Conservation (phyloP, 2,113 vertebrate species). For the Vulpes lagopus region DNA sequence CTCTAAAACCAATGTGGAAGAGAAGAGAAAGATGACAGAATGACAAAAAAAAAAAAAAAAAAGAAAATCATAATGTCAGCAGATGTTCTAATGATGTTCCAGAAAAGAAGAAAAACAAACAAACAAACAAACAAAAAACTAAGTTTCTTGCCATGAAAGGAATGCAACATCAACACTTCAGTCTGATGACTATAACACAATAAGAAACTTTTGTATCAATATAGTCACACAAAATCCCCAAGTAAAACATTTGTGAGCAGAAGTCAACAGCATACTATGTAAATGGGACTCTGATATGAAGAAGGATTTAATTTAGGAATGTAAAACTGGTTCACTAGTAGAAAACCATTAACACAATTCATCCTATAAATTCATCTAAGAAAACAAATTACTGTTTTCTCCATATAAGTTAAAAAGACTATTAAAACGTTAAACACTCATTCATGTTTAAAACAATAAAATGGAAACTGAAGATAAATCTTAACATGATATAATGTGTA, state of each 20-base stretch:
- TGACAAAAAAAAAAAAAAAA: neutral
- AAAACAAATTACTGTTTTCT: neutral
- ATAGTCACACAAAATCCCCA: neutral
- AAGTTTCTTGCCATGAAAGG: neutral
- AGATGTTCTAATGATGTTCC: neutral
- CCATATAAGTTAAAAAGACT: neutral
- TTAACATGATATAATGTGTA: neutral
- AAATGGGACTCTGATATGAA: neutral
- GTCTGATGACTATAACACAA: neutral
- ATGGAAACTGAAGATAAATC: neutral
- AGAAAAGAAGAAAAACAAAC: neutral
- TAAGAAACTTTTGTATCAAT: neutral
- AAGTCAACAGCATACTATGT: neutral
- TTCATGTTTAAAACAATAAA: neutral
- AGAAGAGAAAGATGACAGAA: neutral
- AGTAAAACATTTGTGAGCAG: neutral
- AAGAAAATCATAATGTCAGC: neutral
- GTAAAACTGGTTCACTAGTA: neutral
- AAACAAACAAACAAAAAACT: neutral
- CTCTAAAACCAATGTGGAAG: neutral
- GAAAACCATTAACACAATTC: neutral
- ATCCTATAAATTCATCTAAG: neutral
- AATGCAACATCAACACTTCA: too few relatives aligned
- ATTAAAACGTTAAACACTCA: neutral
- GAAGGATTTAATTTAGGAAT: neutral